A percentile compares a stretch with the other conserved stretches of the same genome.
These are phyloP conservation scores for Enteromius paludinosus DNA, from an alignment of 2,797 vertebrate genomes.

Conservation along the genomic window DNA sequence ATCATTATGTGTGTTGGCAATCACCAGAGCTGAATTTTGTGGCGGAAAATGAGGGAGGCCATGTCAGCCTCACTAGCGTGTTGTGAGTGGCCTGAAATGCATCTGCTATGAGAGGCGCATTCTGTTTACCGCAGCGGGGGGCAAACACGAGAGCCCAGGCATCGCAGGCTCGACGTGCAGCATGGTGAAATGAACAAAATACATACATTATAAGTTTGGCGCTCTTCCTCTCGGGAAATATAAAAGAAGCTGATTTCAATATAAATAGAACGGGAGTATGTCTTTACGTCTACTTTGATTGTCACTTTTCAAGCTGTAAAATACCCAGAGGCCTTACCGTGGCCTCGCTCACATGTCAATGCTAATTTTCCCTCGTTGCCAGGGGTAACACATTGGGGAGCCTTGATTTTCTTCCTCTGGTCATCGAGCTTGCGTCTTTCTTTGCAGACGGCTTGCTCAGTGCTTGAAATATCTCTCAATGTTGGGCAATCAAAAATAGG, in stretches of 20 bases:
- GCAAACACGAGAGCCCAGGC: conserved; percentile 77
- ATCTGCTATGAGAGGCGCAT: conserved; percentile 79
- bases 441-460: conserved; percentile 73
- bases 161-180: conserved; percentile 74
- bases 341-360: conserved; percentile 81
- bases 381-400: conserved; percentile 78
- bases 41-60: conserved; percentile 72
- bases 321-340: conserved; percentile 76
- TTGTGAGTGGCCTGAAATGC: conserved; percentile 80
- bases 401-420: conserved; percentile 75
- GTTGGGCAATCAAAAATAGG: conserved; percentile 79
- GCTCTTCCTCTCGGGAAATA: conserved; percentile 42
- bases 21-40: conserved; percentile 83
- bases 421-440: conserved; percentile 75
- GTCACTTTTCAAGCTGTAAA: conserved; percentile 73
- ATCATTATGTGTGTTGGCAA: conserved; percentile 89
- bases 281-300: conserved; percentile 81
- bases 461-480: conserved; percentile 61
- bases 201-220: conserved; percentile 80
- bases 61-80: conserved; percentile 69
- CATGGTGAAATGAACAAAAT: conserved; percentile 84
- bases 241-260: conserved; percentile 82
- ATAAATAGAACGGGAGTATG: conserved; percentile 81
- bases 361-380: conserved; percentile 82
- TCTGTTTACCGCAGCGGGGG: conserved; percentile 84